These are phyloP conservation scores for Parnassius smintheus DNA, from an alignment of 2,888 invertebrate species.

Conservation along the genomic window DNA sequence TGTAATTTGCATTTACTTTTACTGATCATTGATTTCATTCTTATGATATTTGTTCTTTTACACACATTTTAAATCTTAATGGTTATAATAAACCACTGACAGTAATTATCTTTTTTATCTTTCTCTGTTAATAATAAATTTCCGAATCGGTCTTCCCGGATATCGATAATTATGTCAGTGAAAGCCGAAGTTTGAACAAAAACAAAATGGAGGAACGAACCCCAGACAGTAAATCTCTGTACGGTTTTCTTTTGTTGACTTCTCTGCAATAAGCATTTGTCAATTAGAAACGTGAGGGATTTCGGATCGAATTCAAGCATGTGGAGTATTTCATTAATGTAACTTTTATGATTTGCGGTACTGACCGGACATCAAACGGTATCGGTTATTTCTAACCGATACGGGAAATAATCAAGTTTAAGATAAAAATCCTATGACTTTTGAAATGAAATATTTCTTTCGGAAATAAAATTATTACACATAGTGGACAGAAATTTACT, in stretches of 20 bases:
- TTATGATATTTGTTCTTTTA: slow-evolving; percentile 27
- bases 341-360: slow-evolving; percentile 12
- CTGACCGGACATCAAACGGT: neutral
- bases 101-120: slow-evolving; percentile 70
- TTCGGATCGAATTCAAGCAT: slow-evolving; percentile 13
- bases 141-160: slow-evolving; percentile 70
- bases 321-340: slow-evolving; percentile 23
- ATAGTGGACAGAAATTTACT: no score
- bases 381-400: neutral
- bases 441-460: no score
- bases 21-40: neutral
- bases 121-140: slow-evolving; percentile 59
- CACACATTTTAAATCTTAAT: slow-evolving; percentile 41
- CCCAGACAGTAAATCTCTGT: slow-evolving; percentile 44
- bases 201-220: slow-evolving; percentile 42
- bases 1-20: neutral
- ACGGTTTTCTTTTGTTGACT: slow-evolving; percentile 36
- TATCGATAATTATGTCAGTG: slow-evolving; percentile 70
- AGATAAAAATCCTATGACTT: no score
- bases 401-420: no score
- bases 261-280: slow-evolving; percentile 27
- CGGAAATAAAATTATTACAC: no score
- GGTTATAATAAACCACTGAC: slow-evolving; percentile 53
- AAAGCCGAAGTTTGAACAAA: slow-evolving; percentile 57
- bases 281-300: slow-evolving; percentile 28